These are phyloP conservation scores for Melipona beecheii DNA, from an alignment of 2,888 invertebrate genomes.

Conservation along the genomic window DNA sequence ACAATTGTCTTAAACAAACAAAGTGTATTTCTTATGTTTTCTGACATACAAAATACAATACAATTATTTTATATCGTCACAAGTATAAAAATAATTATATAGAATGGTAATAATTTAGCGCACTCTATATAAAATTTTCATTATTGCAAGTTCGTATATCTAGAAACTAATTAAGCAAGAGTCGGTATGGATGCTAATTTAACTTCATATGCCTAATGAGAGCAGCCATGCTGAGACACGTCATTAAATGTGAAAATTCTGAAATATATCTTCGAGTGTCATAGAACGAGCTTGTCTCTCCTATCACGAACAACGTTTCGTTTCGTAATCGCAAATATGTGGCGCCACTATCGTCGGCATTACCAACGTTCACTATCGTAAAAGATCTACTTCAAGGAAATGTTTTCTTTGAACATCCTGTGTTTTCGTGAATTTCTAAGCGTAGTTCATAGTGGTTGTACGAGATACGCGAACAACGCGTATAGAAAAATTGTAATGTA, in stretches of 20 bases:
- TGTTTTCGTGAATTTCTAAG: conserved; percentile 28
- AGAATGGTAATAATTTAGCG: not conserved
- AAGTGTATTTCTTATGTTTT: not conserved
- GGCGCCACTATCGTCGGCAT: conserved; percentile 67
- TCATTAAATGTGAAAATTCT: conserved; percentile 56
- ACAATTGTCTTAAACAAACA: not conserved
- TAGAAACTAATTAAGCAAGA: not conserved
- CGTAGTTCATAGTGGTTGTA: not conserved
- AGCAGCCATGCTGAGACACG: conserved; percentile 33
- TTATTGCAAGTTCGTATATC: not conserved
- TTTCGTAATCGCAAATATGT: conserved; percentile 58
- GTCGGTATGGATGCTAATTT: not conserved
- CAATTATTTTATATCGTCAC: not conserved
- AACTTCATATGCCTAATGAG: conserved; percentile 20
- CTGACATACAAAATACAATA: not conserved
- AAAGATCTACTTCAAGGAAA: conserved; percentile 66
- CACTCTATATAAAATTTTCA: not conserved
- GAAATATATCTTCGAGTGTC: conserved; percentile 40
- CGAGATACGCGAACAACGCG: not conserved
- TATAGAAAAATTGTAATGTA: conserved; percentile 3
- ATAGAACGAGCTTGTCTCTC: conserved; percentile 39
- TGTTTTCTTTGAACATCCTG: conserved; percentile 47
- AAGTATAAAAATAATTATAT: not conserved
- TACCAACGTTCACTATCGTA: conserved; percentile 69
- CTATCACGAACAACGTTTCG: conserved; percentile 50